Evolutionary conservation across 2,797 vertebrate genomes (phyloP), one percentile per base, ranked within the genome.

Genomic region (Chloroceryle amazona): DNA sequence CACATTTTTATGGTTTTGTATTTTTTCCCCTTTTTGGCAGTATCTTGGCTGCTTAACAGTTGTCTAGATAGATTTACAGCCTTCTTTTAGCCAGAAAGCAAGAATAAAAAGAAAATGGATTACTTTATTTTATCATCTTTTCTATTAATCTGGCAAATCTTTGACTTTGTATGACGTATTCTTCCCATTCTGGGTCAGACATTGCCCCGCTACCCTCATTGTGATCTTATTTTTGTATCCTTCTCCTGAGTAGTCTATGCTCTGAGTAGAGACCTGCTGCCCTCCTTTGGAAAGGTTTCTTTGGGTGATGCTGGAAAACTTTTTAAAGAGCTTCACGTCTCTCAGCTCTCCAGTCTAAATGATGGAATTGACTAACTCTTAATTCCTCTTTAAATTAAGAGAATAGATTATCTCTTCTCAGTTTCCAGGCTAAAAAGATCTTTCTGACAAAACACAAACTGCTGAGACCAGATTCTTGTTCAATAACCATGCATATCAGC

Each of bases 391-490:
- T n/a, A n/a, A 61, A 58, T 1, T 1, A 4, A 76, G 55, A 57
- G 55, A 92, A 71, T 67, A 66, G 88, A 57, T 89, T 72, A n/a
- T 49, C 25, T 3, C 35, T 86, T 91, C 37, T 92, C 15, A 19
- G n/a, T 75, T 95, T 91, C 51, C 39, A 91, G 39, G 23, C 75
- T 86, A 46, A 61, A 94, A 71, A 81, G 71, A 81, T 91, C 35
- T 88, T 96, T 89, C 55, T 81, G 75, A 60, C 75, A 70, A 84
- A 90, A 83, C 49, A 15, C n/a, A 63, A 46, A 79, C 37, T 79
- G 31, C 87, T 60, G 81, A 86, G 79, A 37, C 49, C 2, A 4
- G 46, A 62, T 81, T 83, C 39, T 11, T 70, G 51, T 94, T 95
- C 82, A 88, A 65, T 81, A 93, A 54, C 65, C 22, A 29, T 68